A percentile compares a stretch with the other conserved stretches of the same genome.
These are phyloP conservation scores for Pseudomyrmex sp. DNA, from an alignment of 1,140 invertebrate genomes.

Conservation along the genomic window DNA sequence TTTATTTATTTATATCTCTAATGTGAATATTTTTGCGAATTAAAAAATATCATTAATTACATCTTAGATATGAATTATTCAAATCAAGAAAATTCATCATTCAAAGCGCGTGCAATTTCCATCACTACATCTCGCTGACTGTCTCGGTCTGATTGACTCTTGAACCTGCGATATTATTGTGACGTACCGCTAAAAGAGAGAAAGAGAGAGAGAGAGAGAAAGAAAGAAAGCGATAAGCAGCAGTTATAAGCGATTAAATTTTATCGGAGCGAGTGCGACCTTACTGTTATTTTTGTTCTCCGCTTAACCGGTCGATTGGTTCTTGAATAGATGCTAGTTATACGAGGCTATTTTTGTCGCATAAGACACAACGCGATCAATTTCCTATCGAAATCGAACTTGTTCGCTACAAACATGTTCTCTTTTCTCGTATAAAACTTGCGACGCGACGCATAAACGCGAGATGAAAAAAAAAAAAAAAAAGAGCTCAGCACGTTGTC, in stretches of 20 bases:
- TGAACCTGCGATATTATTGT: constrained; percentile 44
- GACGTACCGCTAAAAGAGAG: background rate
- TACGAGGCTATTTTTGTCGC: too few species aligned
- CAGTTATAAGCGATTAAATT: constrained; percentile 36
- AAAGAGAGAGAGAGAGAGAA: background rate
- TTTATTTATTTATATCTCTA: too few species aligned
- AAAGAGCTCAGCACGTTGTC: background rate
- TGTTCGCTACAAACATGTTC: background rate
- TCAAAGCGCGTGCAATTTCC: background rate
- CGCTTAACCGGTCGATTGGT: background rate
- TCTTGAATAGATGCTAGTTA: too few species aligned
- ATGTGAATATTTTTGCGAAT: too few species aligned
- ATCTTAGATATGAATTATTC: too few species aligned
- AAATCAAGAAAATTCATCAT: background rate
- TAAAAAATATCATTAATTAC: too few species aligned
- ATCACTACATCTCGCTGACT: background rate
- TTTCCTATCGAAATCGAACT: background rate
- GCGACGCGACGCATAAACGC: background rate
- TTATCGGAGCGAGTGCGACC: constrained; percentile 16
- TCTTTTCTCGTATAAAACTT: constrained; percentile 15
- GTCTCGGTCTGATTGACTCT: constrained; percentile 34
- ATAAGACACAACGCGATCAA: background rate
- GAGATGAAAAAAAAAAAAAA: background rate
- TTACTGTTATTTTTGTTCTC: constrained; percentile 45
- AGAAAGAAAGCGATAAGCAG: constrained; percentile 5